Base-by-base conservation (phyloP, 1,140 invertebrate species). In the Mylabris phalerata region DNA sequence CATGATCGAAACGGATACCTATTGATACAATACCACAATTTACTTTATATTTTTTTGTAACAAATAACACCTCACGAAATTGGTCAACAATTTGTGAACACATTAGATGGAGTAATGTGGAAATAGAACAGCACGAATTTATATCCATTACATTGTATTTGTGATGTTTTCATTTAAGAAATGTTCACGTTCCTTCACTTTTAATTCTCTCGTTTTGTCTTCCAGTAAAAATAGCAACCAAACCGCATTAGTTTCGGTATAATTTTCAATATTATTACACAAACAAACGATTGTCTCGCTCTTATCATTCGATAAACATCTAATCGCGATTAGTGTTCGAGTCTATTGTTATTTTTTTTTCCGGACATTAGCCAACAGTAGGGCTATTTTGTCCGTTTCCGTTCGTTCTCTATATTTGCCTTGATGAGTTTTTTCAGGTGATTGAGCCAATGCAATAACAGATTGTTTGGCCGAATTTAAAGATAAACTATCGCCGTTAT, bases 201-300 rank as follows among this genome's bases (percentile, higher is more conserved):
- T 32, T 32, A 19, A 19, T 32, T 2, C 7, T 32, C 3, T 1
- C 32, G 32, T 32, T 32, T 7, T 32, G 32, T 32, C 7, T 32
- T 32, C 32, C 2, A 32, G 4, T 32, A 32, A 19, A 19, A 19
- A 19, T 19, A 19, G 19, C 19, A 63, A 65, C 57, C 59, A 54
- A 19, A 49, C 55, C 44, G 57, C 65, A 63, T 63, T 63, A 60
- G 64, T 48, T 58, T 45, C 55, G 50, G 61, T 71, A 51, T 63
- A 70, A 71, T 70, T 71, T 71, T 68, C 68, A 62, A 62, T 67
- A 63, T 70, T 67, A 70, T 71, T 70, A 71, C 69, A 67, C 63
- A 59, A 60, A 64, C 63, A 64, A 67, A 67, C 59, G 19, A 19
- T 19, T 19, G 19, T 19, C 19, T 32, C 4, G 32, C 68, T 65